A percentile compares a stretch with the other conserved stretches of the same genome.
These are phyloP conservation scores for Nicator chloris DNA, from an alignment of 2,113 vertebrate species.

Conservation along the genomic window DNA sequence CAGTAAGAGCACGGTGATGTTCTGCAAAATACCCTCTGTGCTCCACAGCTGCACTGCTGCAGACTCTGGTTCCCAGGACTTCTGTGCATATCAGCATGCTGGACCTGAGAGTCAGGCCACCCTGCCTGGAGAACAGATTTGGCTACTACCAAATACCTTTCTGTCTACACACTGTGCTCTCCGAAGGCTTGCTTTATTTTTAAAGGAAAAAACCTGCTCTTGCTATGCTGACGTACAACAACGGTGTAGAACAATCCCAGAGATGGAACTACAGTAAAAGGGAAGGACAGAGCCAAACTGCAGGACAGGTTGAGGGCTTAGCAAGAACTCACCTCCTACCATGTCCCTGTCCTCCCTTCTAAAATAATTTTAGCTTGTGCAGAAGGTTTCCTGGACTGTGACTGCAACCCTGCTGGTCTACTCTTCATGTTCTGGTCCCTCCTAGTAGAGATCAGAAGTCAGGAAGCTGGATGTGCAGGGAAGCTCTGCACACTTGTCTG, in stretches of 20 bases:
- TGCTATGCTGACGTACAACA: not conserved
- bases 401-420: not conserved
- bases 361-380: not conserved
- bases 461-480: not conserved
- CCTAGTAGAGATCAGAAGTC: not conserved
- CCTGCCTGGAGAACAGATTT: not conserved
- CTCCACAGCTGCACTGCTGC: not conserved
- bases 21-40: not conserved
- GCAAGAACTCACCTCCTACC: not conserved
- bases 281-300: not conserved
- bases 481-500: not conserved
- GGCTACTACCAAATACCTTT: not conserved
- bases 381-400: not conserved
- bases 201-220: not conserved
- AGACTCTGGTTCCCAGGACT: not conserved
- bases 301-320: conserved; percentile 46
- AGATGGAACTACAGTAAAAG: not conserved
- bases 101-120: not conserved
- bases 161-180: not conserved
- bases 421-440: not conserved
- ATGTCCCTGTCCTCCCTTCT: not conserved
- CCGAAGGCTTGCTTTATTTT: not conserved
- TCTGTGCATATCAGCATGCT: not conserved
- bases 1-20: no score
- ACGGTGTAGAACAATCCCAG: not conserved